Conservation (phyloP, 2,113 vertebrate species). For the Tretioscincus oriximinensis region DNA sequence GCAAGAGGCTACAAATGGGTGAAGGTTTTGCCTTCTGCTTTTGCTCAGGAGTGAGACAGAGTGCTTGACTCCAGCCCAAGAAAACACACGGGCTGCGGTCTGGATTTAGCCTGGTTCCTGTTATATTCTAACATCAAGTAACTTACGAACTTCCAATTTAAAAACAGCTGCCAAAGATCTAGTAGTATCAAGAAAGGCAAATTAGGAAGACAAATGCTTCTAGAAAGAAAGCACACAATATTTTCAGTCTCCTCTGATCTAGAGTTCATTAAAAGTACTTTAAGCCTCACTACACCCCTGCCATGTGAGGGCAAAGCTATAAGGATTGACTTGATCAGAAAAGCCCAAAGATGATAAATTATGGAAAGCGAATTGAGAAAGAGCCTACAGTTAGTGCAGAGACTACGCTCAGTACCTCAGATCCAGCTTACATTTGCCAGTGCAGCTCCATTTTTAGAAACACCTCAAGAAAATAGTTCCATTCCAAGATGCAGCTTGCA, state of each 20-base stretch:
- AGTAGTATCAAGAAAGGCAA: rapidly evolving
- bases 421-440: background rate
- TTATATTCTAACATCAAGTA: background rate
- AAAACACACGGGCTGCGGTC: no score
- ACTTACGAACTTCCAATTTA: background rate
- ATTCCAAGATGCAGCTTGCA: background rate
- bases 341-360: background rate
- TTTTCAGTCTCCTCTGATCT: background rate
- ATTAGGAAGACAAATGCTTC: background rate
- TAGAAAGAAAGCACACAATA: background rate
- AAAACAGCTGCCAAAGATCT: background rate
- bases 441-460: background rate
- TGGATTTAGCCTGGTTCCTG: no score
- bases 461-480: background rate
- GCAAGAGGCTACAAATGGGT: no score
- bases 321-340: background rate
- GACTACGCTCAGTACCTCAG: background rate
- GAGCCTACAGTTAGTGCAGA: background rate
- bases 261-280: background rate
- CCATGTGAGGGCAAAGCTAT: background rate
- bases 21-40: no score
- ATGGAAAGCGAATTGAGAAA: background rate
- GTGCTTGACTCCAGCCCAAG: no score
- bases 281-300: background rate
- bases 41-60: no score